Base-by-base conservation (phyloP, 2,113 vertebrate species). In the Cinclus mexicanus region DNA sequence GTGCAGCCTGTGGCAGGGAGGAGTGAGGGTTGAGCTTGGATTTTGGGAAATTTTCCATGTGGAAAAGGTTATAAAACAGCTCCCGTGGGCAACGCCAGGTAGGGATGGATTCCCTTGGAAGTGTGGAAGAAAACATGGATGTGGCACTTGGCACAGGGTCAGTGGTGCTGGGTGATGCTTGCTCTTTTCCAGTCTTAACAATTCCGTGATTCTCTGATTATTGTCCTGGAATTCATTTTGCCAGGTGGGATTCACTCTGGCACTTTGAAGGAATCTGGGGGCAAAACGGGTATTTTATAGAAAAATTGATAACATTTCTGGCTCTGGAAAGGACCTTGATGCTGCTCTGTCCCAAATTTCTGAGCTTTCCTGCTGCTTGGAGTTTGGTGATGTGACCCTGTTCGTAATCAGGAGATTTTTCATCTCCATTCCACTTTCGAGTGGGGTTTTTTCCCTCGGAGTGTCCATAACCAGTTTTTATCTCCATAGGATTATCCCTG, bases 231-330 rank as follows among this genome's bases (percentile, higher is more conserved):
- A 39, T 72, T 49, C 21, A 7, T 26, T 67, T 39, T 33, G 37
- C 26, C 33, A 19, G 37, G 9, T 44, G 55, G 53, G 39, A 39
- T 69, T 77, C 25, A 5, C 57, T 35, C 49, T 29, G 52, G 57
- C 7, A 72, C 16, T 23, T 9, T 9, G 59, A 28, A 59, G 60
- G 33, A 20, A 67, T 15, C 13, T 24, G 39, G 10, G 22, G 52
- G 3, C 18, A 81, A 44, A 65, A 7, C 26, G 14, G 28, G 2
- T 17, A 14, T 52, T 89, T 39, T 46, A 16, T 24, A 28, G 23
- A 52, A 46, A 35, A 59, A 39, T 2, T 21, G 2, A 1, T 12
- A 9, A 25, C 8, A 3, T 56, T 60, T 37, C 2, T 44, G 4
- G 15, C 14, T 72, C 18, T 52, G 24, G 19, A 13, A 49, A 14